Base-by-base conservation (phyloP, 2,888 invertebrate species). In the Dilophus febrilis region DNA sequence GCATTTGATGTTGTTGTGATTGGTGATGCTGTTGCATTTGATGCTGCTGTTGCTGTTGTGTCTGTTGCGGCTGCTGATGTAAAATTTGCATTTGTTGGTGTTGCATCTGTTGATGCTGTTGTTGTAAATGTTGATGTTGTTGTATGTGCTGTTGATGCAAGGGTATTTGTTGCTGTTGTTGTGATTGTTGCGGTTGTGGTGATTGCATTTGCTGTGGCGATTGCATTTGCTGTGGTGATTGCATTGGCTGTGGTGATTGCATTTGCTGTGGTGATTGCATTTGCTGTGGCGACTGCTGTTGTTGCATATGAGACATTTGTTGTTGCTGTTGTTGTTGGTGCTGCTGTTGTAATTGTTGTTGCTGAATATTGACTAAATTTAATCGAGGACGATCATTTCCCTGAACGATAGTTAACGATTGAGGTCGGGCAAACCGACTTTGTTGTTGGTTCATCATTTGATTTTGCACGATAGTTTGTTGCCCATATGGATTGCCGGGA, bases 211-310 rank as follows among this genome's bases (percentile, higher is more conserved):
- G 53, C 26, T 55, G 52, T 30, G 57, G 50, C 30, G 54, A 62
- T 32, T 65, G 61, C 2, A 57, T 58, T 49, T 70, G 67, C 47
- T 68, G 57, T 42, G 56, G 69, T 19, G 64, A 55, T 35, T 69
- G 53, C 48, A 70, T 69, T 5, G 66, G 67, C 50, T 64, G 66
- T 22, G 46, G 46, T 41, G 39, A 49, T 42, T 56, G 57, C 38
- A 55, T 42, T 28, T 50, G 42, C 22, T 48, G 47, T 17, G 52
- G 51, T 38, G 51, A 53, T 33, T 50, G 51, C 31, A 63, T 58
- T 19, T 60, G 50, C 51, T 61, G 59, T 44, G 57, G 44, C 42
- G 61, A 58, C 38, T 59, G 54, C 44, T 59, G 60, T 40, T 60
- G 46, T 35, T 50, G 49, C 27, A 51, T 50, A 35, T 51, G 49